Conservation (phyloP, 2,797 vertebrate genomes). For the Geotrypetes seraphini region DNA sequence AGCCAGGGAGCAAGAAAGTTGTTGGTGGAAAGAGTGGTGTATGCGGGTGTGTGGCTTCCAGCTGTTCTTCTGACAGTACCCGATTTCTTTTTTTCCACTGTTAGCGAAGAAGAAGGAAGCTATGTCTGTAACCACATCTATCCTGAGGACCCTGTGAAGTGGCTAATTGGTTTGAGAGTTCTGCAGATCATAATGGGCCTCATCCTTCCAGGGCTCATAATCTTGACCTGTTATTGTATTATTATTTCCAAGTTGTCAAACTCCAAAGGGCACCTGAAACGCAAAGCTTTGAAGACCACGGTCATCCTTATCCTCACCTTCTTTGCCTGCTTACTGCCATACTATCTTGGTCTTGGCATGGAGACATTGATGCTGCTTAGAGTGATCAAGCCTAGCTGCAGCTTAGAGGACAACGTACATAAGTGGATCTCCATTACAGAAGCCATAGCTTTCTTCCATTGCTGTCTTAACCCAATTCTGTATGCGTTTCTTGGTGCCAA, state of each 20-base stretch:
- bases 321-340: slow-evolving; percentile 92
- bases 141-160: slow-evolving; percentile 47
- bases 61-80: slow-evolving; percentile 81
- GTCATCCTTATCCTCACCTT: slow-evolving; percentile 91
- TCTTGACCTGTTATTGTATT: slow-evolving; percentile 89
- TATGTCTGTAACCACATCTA: slow-evolving; percentile 77
- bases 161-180: slow-evolving; percentile 77
- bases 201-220: slow-evolving; percentile 82
- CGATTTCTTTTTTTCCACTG: slow-evolving; percentile 77
- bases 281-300: slow-evolving; percentile 90
- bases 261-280: slow-evolving; percentile 82
- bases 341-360: slow-evolving; percentile 77
- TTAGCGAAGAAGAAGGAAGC: slow-evolving; percentile 31
- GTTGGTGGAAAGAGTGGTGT: slow-evolving; percentile 78
- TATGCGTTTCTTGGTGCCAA: slow-evolving; percentile 94
- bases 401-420: slow-evolving; percentile 60
- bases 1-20: slow-evolving; percentile 77
- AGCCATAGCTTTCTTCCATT: slow-evolving; percentile 90
- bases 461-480: slow-evolving; percentile 94
- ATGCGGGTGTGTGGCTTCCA: slow-evolving; percentile 87
- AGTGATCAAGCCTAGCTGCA: slow-evolving; percentile 60
- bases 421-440: slow-evolving; percentile 88
- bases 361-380: slow-evolving; percentile 74
- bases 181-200: slow-evolving; percentile 90
- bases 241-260: slow-evolving; percentile 85